These are phyloP conservation scores for Sylvietta virens DNA, from an alignment of 2,113 vertebrate genomes.

Conservation along the genomic window DNA sequence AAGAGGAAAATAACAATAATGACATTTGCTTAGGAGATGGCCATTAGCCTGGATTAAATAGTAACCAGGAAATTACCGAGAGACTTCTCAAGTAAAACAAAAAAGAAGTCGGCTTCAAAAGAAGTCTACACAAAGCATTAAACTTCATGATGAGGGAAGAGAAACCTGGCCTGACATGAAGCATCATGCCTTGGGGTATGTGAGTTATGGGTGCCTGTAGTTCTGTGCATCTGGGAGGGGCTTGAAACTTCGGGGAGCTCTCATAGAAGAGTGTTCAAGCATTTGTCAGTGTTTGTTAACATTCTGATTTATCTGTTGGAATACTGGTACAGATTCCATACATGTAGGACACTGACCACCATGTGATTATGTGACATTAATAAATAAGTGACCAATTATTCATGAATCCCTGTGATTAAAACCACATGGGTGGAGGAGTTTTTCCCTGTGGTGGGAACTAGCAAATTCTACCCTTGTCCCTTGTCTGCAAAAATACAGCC, in stretches of 20 bases:
- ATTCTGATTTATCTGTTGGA: neutral
- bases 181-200: too few species aligned
- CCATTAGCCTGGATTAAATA: slow-evolving; percentile 20
- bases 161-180: neutral
- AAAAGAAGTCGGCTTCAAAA: neutral
- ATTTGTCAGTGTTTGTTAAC: neutral
- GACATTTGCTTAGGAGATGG: neutral
- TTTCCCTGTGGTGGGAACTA: neutral
- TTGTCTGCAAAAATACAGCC: neutral
- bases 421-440: neutral
- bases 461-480: neutral
- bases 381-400: neutral
- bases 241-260: neutral
- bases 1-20: slow-evolving; percentile 5
- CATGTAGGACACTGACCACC: neutral
- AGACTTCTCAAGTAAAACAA: neutral
- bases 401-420: neutral
- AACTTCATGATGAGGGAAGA: neutral
- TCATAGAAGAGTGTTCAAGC: neutral
- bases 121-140: neutral
- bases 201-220: neutral
- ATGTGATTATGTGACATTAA: neutral
- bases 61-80: slow-evolving; percentile 30
- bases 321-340: neutral
- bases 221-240: neutral